Evolutionary conservation across 2,797 vertebrate genomes (phyloP).

Genomic region (Pitangus sulphuratus): DNA sequence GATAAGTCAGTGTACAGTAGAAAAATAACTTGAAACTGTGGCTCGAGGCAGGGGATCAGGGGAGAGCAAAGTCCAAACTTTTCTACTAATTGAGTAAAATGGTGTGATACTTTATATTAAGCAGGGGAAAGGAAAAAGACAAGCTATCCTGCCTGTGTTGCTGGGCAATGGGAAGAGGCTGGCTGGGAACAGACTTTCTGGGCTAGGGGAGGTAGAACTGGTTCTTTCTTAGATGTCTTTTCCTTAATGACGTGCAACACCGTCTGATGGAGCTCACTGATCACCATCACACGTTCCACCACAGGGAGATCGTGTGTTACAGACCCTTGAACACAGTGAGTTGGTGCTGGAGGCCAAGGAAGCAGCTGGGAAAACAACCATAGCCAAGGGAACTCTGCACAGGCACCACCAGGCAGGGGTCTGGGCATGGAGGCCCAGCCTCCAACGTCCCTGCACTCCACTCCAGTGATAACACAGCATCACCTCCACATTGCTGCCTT

Average conservation of each 20-base stretch:
- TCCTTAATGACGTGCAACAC: not conserved
- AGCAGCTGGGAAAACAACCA: not conserved
- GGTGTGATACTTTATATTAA: not conserved
- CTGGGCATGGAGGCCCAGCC: accelerated
- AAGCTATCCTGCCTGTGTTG: not conserved
- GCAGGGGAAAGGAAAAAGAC: not conserved
- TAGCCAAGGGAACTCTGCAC: not conserved
- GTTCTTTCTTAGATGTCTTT: not conserved
- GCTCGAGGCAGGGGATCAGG: not conserved
- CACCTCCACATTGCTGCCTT: accelerated
- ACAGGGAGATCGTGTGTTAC: accelerated
- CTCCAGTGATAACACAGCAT: not conserved
- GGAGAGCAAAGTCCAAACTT: not conserved
- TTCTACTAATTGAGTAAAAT: not conserved
- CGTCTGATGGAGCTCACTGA: not conserved
- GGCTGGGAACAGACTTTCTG: not conserved
- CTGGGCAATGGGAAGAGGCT: not conserved
- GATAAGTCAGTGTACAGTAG: not conserved
- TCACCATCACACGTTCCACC: accelerated
- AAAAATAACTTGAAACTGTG: not conserved
- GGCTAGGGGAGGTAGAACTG: not conserved
- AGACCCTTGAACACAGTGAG: accelerated
- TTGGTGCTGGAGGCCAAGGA: not conserved
- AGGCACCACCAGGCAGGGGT: accelerated
- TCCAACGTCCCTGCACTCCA: accelerated